Evolutionary conservation across 2,888 invertebrate species (phyloP).

Genomic region (Drosophila histrio): DNA sequence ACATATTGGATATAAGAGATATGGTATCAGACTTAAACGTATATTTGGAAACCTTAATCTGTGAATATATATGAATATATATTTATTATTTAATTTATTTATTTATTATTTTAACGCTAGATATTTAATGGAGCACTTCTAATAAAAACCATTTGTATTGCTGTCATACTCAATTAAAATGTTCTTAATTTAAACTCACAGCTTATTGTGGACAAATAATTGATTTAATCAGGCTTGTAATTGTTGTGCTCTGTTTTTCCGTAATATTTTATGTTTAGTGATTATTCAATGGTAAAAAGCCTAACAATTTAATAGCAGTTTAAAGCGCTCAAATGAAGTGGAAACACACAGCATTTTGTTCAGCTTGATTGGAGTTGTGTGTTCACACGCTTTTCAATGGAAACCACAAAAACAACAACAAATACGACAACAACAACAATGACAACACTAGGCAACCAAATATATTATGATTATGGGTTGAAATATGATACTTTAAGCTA

Average conservation of each 20-base stretch:
- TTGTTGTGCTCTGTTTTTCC: constrained; percentile 20
- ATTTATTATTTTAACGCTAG: no score
- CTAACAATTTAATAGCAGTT: constrained; percentile 17
- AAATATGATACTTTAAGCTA: constrained; percentile 69
- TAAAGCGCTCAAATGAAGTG: constrained; percentile 32
- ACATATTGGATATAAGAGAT: not conserved
- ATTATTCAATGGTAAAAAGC: constrained; percentile 3
- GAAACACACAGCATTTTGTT: constrained; percentile 46
- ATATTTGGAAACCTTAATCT: not conserved
- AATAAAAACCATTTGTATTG: not conserved
- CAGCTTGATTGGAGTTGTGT: constrained; percentile 58
- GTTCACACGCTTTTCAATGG: constrained; percentile 38
- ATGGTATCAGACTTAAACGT: not conserved
- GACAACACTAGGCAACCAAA: constrained; percentile 9
- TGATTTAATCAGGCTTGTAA: constrained; percentile 53
- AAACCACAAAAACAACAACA: constrained; percentile 6
- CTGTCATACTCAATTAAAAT: not conserved
- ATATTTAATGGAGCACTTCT: no score
- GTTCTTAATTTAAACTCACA: not conserved
- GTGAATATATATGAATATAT: not conserved
- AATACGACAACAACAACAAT: constrained; percentile 8
- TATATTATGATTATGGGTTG: constrained; percentile 59
- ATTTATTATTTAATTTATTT: no score
- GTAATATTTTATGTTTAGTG: constrained; percentile 20
- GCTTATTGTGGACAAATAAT: not conserved